Evolutionary conservation across 2,797 vertebrate genomes (phyloP), one percentile per base, ranked within the genome.

Genomic region (Pagetopsis macropterus): DNA sequence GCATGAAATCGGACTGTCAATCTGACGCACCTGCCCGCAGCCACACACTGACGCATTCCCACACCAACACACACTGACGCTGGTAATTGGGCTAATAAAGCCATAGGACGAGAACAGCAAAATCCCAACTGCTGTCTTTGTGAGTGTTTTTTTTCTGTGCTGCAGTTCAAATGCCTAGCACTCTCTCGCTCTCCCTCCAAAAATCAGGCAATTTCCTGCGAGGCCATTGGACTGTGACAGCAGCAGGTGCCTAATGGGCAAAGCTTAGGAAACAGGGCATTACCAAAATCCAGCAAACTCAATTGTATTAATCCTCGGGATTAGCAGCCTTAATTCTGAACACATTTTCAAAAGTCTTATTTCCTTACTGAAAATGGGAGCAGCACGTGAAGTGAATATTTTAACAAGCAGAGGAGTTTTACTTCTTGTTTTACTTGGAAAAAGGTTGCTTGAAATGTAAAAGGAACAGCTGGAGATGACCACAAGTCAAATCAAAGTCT

Each of bases 291-390:
- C 88, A 58, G 89, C 81, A 88, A 94, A 94, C 89, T 90, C 89
- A 91, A 92, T 93, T 93, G 93, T 92, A 91, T 92, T 94, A 94
- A 94, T 95, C 93, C 92, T 70, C 13, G 6, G 89, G 92, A 93
- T 94, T 92, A 92, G 85, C 84, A 73, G 89, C 84, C 92, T 92
- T 91, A 93, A 92, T 90, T 91, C 85, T 85, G 78, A 77, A 87
- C 86, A 91, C 86, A 77, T 87, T 85, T 52, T 87, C 73, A 91
- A 90, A 91, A 91, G 84, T 90, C 89, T 91, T 87, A 84, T 87
- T 93, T 89, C 80, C 74, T 85, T 15, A n/a, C 76, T 59, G 80
- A 89, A 93, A 93, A 89, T 77, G 63, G 84, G 60, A 78, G 70
- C 72, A 56, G 72, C 66, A 76, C 57, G 54, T 87, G 82, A 85